phyloP scores from a whole-genome alignment of 2,113 vertebrate genomes.

The Phyllostomus hastatus region DNA sequence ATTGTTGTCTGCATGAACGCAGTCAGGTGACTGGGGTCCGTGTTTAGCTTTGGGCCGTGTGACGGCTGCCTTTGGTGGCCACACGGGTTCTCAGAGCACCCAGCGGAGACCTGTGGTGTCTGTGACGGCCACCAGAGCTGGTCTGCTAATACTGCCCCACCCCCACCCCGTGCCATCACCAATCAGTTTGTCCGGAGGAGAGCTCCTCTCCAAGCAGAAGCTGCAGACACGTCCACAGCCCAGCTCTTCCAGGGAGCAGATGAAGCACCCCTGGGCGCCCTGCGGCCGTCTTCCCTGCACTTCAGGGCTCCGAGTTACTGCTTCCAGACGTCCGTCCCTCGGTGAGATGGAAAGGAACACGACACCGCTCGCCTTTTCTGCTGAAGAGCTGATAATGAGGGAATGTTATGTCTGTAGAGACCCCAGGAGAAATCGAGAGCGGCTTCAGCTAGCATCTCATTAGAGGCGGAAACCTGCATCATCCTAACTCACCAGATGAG shows the following conservation, averaged over 20 bases:
- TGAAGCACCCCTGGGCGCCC: slow-evolving; percentile 56
- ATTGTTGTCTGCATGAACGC: background rate
- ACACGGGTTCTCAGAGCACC: background rate
- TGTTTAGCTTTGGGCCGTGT: background rate
- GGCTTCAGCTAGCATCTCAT: slow-evolving; percentile 76
- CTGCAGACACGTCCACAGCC: slow-evolving; percentile 59
- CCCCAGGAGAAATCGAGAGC: slow-evolving; percentile 76
- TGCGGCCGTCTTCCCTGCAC: slow-evolving; percentile 52
- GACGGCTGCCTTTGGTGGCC: slow-evolving; percentile 58
- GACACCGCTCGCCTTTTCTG: slow-evolving; percentile 61
- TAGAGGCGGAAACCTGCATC: slow-evolving; percentile 73
- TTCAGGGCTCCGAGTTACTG: slow-evolving; percentile 72
- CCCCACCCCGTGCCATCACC: background rate
- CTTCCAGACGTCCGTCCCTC: slow-evolving; percentile 71
- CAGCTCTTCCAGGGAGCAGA: slow-evolving; percentile 63
- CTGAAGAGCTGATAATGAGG: slow-evolving; percentile 81
- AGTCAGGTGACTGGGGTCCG: slow-evolving; percentile 36
- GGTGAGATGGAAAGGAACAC: slow-evolving; percentile 63
- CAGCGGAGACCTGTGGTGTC: slow-evolving; percentile 2
- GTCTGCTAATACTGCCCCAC: background rate
- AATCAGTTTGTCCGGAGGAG: slow-evolving; percentile 64
- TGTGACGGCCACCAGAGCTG: background rate
- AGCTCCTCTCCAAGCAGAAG: slow-evolving; percentile 32
- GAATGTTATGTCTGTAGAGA: slow-evolving; percentile 79
- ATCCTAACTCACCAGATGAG: slow-evolving; percentile 68